Base-by-base conservation (phyloP, 2,113 vertebrate species). In the Galemys pyrenaicus region DNA sequence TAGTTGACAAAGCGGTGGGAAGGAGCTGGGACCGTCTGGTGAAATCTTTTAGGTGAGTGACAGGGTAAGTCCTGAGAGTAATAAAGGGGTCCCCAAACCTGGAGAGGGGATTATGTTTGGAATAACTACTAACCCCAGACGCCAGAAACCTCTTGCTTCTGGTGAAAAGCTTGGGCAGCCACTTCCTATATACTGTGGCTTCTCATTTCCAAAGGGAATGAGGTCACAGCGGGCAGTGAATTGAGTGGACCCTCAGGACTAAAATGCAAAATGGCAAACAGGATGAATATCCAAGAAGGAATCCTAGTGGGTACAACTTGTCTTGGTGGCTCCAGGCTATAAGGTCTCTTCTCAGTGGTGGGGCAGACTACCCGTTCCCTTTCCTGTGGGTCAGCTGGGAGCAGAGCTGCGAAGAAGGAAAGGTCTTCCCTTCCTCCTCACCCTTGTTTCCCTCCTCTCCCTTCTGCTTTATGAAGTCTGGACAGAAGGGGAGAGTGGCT, bases 141-240 rank as follows among this genome's bases (percentile, higher is more conserved):
- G 73, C 80, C n/a, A 82, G 86, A 88, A 85, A 78, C 82, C 46
- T 30, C 26, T 64, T 32, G 68, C 32, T 85, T 71, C 82, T 78
- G 44, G 65, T 58, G 64, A 35, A 56, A 92, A 74, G 39, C 41
- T 28, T 68, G 62, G 56, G n/a, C 16, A 44, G 6, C 37, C 5
- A 20, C 51, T 75, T 39, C 9, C 11, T 19, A 37, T 56, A 28
- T 62, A 80, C 41, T 26, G 28, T 81, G 79, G 46, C 56, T 82
- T 79, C 84, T 95, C 58, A 73, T 56, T 85, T 60, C 44, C 51
- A 84, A 81, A 49, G 60, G 67, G 78, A 10, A 35, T 79, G 49
- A 86, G 56, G 73, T 92, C 91, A 67, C 39, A 86, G 70, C 56
- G 65, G 80, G 64, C 60, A 37, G 49, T 78, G 77, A 68, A 26